These are phyloP conservation scores for Porites lutea DNA, from an alignment of 64 coral and sea anemone species.

Conservation along the genomic window DNA sequence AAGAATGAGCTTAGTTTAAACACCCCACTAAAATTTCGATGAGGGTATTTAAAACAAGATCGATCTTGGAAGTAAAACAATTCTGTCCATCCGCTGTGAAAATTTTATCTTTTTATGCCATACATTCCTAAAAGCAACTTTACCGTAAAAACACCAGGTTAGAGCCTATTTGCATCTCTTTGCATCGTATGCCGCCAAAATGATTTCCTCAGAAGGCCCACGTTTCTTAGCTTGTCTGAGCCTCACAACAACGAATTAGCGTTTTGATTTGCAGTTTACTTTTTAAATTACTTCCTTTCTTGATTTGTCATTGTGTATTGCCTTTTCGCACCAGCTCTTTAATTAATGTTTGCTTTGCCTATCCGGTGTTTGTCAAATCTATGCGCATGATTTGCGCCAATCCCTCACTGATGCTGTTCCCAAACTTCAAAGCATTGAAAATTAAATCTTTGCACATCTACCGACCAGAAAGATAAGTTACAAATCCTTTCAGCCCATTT, in stretches of 20 bases:
- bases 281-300: constrained; percentile 64
- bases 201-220: neutral
- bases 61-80: too few species aligned
- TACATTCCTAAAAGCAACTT: neutral
- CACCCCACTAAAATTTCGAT: too few species aligned
- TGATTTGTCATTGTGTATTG: constrained; percentile 59
- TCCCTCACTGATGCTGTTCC: neutral
- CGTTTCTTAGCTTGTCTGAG: constrained; percentile 15
- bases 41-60: too few species aligned
- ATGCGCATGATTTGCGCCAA: neutral
- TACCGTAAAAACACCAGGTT: neutral
- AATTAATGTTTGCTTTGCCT: constrained; percentile 33
- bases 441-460: neutral
- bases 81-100: neutral
- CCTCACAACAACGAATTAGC: constrained; percentile 44
- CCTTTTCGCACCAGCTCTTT: constrained; percentile 42
- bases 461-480: constrained; percentile 14
- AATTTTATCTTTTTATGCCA: neutral
- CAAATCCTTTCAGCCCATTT: constrained; percentile 1
- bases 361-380: constrained; percentile 29
- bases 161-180: neutral
- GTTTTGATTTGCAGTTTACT: constrained; percentile 63
- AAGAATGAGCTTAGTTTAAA: too few species aligned
- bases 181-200: neutral
- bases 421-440: neutral